Evolutionary conservation across 1,140 invertebrate species (phyloP), one percentile per base, ranked within the genome.

Genomic region (Macrostomum lignano): DNA sequence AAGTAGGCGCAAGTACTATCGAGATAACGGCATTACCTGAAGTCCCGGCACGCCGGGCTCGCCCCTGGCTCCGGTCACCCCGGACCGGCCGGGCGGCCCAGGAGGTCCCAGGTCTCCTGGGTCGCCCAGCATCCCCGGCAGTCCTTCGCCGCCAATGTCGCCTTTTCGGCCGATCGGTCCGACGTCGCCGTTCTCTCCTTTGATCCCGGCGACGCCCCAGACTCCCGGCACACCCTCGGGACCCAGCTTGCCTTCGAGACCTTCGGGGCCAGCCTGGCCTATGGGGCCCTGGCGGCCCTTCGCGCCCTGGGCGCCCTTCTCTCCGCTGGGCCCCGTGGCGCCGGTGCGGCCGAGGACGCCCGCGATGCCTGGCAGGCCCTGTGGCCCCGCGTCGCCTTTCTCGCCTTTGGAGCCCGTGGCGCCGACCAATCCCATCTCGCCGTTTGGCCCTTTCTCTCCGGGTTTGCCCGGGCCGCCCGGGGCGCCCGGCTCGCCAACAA

Each of bases 381-480:
- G 7, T 17, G 7, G 10, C 11, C 29, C 29, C 10, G 7, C 14
- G 11, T 9, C 11, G 25, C 29, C 29, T 10, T 9, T 23, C 9
- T 31, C 11, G 9, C 29, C 29, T 9, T 9, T 31, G 11, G 29
- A 11, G 9, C 29, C 29, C 10, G 29, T 17, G 10, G 11, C 9
- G 29, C 29, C 29, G 7, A 9, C 11, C 29, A 17, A 9, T 31
- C 29, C 29, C 9, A 7, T 7, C 25, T 11, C 29, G 7, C 29
- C 29, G 7, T 31, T 31, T 9, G 11, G 7, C 9, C 29, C 29
- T 10, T 31, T 11, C 7, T 7, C 29, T 15, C 29, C 29, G 11
- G 7, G 11, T 36, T 37, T 13, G 33, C 10, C 7, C 36, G 33
- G 3, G n/a, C 13, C n/a, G 32, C 17, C 4, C 36, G 33, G 17